Conservation (phyloP, 1,140 invertebrate genomes). For the Pseudomyrmex dendroicus region DNA sequence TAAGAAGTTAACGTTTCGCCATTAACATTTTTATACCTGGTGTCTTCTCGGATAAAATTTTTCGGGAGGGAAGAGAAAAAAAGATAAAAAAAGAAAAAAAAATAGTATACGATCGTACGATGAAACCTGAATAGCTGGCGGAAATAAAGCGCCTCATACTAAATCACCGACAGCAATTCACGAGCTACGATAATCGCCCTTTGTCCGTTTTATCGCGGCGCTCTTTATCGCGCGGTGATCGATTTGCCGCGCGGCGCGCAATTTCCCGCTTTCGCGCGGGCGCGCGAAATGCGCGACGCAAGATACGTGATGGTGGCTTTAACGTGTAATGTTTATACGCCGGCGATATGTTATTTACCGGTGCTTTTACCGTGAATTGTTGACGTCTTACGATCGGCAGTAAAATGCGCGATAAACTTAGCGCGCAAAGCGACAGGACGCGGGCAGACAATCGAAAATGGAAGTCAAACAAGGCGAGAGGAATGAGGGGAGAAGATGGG, state of each 20-base stretch:
- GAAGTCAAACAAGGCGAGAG: conserved; percentile 58
- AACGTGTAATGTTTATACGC: conserved; percentile 25
- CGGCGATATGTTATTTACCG: conserved; percentile 70
- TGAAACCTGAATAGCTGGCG: conserved; percentile 53
- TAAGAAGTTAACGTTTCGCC: conserved; percentile 10
- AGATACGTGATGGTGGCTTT: background rate
- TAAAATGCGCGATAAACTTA: conserved; percentile 71
- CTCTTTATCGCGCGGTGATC: conserved; percentile 68
- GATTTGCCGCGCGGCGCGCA: conserved; percentile 70
- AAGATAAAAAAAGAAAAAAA: conserved; percentile 24
- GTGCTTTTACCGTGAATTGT: conserved; percentile 66
- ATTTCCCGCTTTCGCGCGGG: conserved; percentile 66
- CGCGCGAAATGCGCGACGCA: conserved; percentile 38
- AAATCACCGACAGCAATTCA: conserved; percentile 62
- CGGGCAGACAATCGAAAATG: conserved; percentile 62
- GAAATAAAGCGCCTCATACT: conserved; percentile 54
- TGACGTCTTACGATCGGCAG: conserved; percentile 71
- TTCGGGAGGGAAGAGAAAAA: no score
- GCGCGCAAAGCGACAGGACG: conserved; percentile 33
- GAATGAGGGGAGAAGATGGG: no score
- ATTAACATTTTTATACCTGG: conserved; percentile 3
- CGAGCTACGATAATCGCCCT: conserved; percentile 61
- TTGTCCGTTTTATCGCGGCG: conserved; percentile 66
- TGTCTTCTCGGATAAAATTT: background rate
- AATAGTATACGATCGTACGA: conserved; percentile 36